Evolutionary conservation across 2,113 vertebrate genomes (phyloP).

Genomic region (Machaerirhynchus nigripectus): DNA sequence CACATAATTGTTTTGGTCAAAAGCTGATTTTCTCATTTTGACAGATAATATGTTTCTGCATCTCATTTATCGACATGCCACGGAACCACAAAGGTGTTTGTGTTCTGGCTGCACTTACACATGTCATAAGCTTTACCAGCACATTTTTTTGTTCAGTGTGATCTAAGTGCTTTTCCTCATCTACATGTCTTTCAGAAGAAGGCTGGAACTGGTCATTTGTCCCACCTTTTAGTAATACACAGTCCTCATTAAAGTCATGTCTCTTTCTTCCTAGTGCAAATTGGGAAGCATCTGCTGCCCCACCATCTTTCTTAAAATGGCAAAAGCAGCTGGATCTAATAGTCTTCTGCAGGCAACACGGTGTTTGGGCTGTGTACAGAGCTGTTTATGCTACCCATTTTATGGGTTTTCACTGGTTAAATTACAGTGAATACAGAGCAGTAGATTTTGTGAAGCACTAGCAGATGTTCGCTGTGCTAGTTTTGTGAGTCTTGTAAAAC

Average conservation of each 20-base stretch:
- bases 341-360: background rate
- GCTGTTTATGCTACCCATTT: background rate
- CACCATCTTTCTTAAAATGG: background rate
- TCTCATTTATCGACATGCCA: background rate
- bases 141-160: background rate
- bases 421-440: background rate
- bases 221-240: background rate
- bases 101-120: background rate
- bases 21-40: background rate
- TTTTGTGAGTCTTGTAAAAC: slow-evolving; percentile 14
- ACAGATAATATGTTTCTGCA: background rate
- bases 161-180: background rate
- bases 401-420: background rate
- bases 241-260: background rate
- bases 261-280: background rate
- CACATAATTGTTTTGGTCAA: background rate
- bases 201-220: background rate
- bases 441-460: background rate
- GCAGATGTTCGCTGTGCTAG: background rate
- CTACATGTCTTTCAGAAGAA: background rate
- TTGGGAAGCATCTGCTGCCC: background rate
- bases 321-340: background rate
- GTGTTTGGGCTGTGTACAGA: background rate
- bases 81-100: background rate
- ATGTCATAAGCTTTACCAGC: background rate